phyloP scores from a whole-genome alignment of 2,113 vertebrate species.

The Varanus komodoensis region DNA sequence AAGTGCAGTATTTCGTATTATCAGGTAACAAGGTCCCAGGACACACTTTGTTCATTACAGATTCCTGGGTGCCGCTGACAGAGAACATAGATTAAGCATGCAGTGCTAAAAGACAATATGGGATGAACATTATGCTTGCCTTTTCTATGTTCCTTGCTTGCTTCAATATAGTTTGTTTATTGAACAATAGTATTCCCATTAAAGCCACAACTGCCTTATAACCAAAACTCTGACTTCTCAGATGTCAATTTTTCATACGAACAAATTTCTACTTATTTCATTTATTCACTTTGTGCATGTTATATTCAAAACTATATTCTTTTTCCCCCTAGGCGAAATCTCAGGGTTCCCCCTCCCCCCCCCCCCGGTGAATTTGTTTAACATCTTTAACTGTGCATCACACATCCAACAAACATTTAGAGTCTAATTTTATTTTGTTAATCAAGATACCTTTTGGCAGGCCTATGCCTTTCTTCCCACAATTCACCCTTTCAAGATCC shows the following conservation, averaged over 20 bases:
- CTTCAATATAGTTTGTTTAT: no score
- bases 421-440: slow-evolving; percentile 6
- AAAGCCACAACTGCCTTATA: not conserved
- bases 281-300: not conserved
- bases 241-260: not conserved
- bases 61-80: not conserved
- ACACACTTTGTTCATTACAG: not conserved
- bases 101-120: no score
- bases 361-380: not conserved
- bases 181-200: not conserved
- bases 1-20: not conserved
- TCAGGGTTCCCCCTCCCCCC: no score
- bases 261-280: not conserved
- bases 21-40: no score
- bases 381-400: not conserved
- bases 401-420: not conserved
- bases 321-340: not conserved
- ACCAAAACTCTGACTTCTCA: not conserved
- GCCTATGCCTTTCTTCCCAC: not conserved
- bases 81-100: not conserved
- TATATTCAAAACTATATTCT: not conserved
- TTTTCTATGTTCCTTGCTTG: no score
- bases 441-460: not conserved
- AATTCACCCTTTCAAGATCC: not conserved
- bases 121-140: no score